Conservation (phyloP, 2,113 vertebrate genomes). For the Psilopogon haemacephalus region DNA sequence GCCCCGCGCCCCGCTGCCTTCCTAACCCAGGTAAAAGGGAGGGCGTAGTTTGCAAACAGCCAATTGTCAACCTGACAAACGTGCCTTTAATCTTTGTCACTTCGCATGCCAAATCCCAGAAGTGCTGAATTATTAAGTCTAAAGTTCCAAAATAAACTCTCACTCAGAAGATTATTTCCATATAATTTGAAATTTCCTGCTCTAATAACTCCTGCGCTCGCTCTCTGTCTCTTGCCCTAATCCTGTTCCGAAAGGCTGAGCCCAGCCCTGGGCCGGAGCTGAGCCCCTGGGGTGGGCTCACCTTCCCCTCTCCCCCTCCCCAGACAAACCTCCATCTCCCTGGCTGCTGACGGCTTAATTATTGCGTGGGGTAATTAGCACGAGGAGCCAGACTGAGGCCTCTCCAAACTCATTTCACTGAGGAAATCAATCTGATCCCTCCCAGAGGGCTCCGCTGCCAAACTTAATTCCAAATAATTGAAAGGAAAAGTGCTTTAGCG, state of each 20-base stretch:
- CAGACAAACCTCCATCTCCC: constrained; percentile 17
- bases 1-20: not conserved
- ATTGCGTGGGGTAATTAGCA: constrained; percentile 61
- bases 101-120: constrained; percentile 64
- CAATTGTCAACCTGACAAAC: constrained; percentile 29
- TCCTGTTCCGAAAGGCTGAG: constrained; percentile 46
- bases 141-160: constrained; percentile 71
- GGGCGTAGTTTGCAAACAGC: not conserved
- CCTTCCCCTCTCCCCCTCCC: constrained; percentile 38
- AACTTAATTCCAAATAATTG: constrained; percentile 63
- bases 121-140: constrained; percentile 71
- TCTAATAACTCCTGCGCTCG: constrained; percentile 66
- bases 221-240: constrained; percentile 52
- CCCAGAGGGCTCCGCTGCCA: constrained; percentile 63
- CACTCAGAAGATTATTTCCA: constrained; percentile 69
- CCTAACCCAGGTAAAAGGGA: constrained; percentile 26
- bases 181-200: constrained; percentile 73
- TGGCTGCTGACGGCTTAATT: constrained; percentile 63
- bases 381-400: constrained; percentile 34
- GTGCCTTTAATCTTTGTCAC: constrained; percentile 62
- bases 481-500: constrained; percentile 28
- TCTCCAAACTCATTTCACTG: constrained; percentile 65
- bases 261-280: not conserved
- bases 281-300: constrained; percentile 40
- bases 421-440: constrained; percentile 70